These are phyloP conservation scores for Proterorhinus semilunaris DNA, from an alignment of 2,113 vertebrate species.

Conservation along the genomic window DNA sequence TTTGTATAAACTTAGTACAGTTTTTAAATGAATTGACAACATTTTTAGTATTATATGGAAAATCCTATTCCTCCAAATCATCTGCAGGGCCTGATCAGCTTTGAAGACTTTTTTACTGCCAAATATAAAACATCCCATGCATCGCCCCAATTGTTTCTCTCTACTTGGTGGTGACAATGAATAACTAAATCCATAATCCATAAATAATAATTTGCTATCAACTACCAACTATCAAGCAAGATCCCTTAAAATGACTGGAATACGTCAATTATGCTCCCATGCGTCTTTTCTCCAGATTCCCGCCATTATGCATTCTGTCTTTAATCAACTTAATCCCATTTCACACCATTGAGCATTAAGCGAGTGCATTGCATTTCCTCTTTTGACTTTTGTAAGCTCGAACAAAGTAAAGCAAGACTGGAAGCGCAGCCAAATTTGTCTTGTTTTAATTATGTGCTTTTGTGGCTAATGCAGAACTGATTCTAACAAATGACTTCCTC, in stretches of 20 bases:
- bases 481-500: slow-evolving; percentile 12
- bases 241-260: background rate
- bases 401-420: slow-evolving; percentile 1
- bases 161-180: no score
- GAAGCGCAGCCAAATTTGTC: slow-evolving; percentile 3
- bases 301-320: background rate
- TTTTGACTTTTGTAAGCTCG: slow-evolving; percentile 1
- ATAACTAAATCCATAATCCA: background rate
- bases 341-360: background rate
- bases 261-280: background rate
- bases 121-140: no score
- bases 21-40: no score
- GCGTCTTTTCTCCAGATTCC: background rate
- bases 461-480: slow-evolving; percentile 12
- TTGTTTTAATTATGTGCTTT: slow-evolving; percentile 12
- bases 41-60: no score
- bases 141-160: no score
- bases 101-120: no score
- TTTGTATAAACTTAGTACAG: no score
- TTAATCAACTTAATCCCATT: background rate
- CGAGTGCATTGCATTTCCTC: background rate
- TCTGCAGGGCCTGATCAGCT: no score
- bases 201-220: background rate
- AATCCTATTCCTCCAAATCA: no score
- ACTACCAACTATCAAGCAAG: background rate